phyloP scores from a whole-genome alignment of 2,888 invertebrate genomes.

The Macrosiphum euphorbiae region DNA sequence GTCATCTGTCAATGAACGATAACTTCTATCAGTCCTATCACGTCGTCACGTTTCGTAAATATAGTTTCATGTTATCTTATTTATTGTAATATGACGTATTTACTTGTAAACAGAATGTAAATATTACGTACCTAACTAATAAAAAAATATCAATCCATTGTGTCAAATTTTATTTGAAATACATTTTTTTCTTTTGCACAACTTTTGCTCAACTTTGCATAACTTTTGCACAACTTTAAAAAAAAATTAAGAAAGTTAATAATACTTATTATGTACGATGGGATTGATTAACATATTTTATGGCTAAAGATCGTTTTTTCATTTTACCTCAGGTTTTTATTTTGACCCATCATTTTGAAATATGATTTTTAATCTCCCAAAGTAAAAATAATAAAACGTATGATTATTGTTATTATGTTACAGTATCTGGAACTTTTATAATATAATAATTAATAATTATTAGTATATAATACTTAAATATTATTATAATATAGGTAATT shows the following conservation, averaged over 20 bases:
- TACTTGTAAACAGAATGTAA: neutral
- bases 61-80: neutral
- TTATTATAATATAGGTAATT: neutral
- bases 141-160: neutral
- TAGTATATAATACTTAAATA: neutral
- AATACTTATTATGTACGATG: neutral
- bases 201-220: too few species aligned
- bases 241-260: neutral
- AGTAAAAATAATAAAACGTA: neutral
- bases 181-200: neutral
- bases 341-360: neutral
- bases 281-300: neutral
- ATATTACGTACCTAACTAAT: neutral
- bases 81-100: neutral
- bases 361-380: neutral
- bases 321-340: neutral
- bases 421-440: too few species aligned
- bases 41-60: neutral
- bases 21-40: neutral
- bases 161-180: neutral
- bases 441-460: too few species aligned
- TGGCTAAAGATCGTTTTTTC: neutral
- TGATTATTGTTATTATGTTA: neutral
- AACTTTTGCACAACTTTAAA: too few species aligned
- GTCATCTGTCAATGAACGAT: neutral